Percentiles rank a stretch among this genome's conserved stretches.
Evolutionary conservation across 2,888 invertebrate species (phyloP).

Genomic region (Prosapia bicincta): DNA sequence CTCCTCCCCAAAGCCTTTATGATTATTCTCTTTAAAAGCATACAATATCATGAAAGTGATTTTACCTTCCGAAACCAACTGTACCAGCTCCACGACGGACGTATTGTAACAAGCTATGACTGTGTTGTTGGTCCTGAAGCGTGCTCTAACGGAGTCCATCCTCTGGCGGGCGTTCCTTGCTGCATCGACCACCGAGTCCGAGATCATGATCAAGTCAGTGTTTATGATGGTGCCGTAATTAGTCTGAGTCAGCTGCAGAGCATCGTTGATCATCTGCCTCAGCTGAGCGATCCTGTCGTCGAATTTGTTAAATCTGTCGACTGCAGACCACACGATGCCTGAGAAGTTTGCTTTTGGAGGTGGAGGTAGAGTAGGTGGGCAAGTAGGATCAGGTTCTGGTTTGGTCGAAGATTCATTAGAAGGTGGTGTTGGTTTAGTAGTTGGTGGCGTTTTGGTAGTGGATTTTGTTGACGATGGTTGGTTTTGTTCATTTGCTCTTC

Average conservation of each 20-base stretch:
- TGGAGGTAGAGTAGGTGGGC: background rate
- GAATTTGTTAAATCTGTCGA: background rate
- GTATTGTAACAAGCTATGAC: background rate
- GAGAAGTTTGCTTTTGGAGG: background rate
- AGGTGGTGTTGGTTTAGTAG: background rate
- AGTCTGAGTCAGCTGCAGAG: background rate
- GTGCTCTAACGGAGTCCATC: background rate
- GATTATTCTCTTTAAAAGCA: no score
- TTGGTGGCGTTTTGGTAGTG: background rate
- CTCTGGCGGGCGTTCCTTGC: background rate
- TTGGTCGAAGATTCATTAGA: background rate
- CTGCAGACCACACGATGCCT: background rate
- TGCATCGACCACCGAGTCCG: background rate
- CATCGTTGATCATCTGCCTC: background rate
- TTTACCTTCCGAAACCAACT: no score
- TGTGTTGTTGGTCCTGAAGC: background rate
- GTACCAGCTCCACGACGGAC: background rate
- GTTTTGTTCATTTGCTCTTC: no score
- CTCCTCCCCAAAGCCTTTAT: no score
- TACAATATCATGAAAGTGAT: no score
- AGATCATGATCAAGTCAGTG: background rate
- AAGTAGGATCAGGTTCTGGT: background rate
- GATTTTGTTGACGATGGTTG: background rate
- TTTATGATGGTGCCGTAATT: background rate
- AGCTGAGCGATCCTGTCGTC: background rate